Conservation (phyloP, 2,797 vertebrate genomes). For the Alcedo atthis region DNA sequence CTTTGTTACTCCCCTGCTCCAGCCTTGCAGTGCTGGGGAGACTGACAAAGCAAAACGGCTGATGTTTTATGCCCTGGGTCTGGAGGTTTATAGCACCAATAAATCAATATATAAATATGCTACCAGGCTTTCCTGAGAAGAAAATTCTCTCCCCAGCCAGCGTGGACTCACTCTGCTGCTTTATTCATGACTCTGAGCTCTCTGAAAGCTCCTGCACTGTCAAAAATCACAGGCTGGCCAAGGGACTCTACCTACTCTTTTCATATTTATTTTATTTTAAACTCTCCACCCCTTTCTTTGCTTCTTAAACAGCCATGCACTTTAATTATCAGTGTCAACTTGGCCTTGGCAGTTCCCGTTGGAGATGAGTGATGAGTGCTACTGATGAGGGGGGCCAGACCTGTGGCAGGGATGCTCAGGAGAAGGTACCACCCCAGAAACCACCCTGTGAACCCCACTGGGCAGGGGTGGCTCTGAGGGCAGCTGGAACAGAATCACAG, state of each 20-base stretch:
- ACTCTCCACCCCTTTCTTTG: neutral
- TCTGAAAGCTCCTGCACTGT: neutral
- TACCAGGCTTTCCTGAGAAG: slow-evolving; percentile 52
- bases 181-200: slow-evolving; percentile 22
- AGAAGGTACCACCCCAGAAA: neutral
- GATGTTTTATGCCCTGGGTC: slow-evolving; percentile 12
- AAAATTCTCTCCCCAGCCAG: slow-evolving; percentile 31
- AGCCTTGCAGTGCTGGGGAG: neutral
- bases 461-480: too few species aligned
- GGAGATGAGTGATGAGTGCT: accelerated
- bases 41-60: neutral
- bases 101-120: slow-evolving; percentile 46
- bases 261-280: neutral
- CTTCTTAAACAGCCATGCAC: neutral
- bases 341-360: neutral
- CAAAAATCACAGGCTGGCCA: neutral
- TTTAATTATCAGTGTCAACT: neutral
- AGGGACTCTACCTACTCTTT: neutral
- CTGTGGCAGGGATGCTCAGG: too few species aligned
- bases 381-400: neutral
- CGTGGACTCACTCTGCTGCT: slow-evolving; percentile 1
- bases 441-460: neutral
- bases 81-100: neutral
- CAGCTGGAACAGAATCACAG: too few species aligned
- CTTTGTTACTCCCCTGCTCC: slow-evolving; percentile 5